Conservation (phyloP, 2,113 vertebrate genomes). For the Hemicordylus capensis region DNA sequence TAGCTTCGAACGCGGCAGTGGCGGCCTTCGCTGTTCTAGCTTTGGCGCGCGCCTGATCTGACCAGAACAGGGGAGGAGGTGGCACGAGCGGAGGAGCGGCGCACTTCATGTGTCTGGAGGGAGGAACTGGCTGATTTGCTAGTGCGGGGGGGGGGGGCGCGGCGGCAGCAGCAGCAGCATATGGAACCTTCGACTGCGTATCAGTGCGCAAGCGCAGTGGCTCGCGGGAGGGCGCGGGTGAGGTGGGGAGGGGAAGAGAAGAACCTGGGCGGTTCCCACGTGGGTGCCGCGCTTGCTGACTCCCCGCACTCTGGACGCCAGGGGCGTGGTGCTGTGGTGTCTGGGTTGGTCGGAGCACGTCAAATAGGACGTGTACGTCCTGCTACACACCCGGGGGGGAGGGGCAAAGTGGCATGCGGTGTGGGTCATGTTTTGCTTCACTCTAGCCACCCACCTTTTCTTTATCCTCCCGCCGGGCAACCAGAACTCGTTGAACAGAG, state of each 20-base stretch:
- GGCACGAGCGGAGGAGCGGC: neutral
- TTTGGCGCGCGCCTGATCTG: neutral
- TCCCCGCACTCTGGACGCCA: neutral
- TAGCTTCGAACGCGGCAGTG: neutral
- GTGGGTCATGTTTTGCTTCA: too few species aligned
- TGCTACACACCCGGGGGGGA: too few species aligned
- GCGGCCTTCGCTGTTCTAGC: neutral
- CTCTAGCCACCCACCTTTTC: neutral
- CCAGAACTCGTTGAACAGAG: neutral
- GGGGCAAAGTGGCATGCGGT: neutral
- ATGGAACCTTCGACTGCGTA: conserved; percentile 6
- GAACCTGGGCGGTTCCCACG: conserved; percentile 35
- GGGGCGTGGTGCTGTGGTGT: neutral
- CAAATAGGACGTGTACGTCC: neutral
- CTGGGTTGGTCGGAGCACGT: neutral
- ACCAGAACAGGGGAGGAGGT: neutral
- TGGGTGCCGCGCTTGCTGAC: conserved; percentile 1
- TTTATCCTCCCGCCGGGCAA: neutral
- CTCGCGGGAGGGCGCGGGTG: neutral
- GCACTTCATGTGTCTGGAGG: neutral
- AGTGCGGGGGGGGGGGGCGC: neutral
- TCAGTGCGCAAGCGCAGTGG: conserved; percentile 31
- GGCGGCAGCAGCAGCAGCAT: neutral
- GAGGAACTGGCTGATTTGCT: too few species aligned
- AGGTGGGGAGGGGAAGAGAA: neutral